Evolutionary conservation across 35 echinoderm and acorn worm species (phyloP).

Genomic region (Acanthaster planci): DNA sequence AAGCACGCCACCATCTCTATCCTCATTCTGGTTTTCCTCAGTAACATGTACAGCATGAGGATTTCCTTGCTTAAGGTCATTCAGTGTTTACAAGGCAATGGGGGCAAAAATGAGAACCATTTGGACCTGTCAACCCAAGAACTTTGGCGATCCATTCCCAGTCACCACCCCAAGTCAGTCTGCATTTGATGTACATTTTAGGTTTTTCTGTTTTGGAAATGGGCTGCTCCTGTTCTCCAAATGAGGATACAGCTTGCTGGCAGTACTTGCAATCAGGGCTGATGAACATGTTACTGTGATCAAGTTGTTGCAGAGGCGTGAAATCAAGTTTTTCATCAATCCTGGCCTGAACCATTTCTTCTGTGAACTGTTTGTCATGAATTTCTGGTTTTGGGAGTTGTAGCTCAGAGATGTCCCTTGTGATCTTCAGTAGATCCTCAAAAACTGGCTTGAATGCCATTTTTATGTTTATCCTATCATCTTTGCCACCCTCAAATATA

Average conservation of each 20-base stretch:
- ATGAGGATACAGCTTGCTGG: neutral
- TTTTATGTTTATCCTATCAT: constrained; percentile 19
- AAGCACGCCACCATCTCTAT: neutral
- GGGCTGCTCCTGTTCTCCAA: neutral
- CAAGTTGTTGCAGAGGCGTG: neutral
- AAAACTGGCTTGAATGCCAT: constrained; percentile 3
- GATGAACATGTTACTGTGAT: neutral
- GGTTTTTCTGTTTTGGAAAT: neutral
- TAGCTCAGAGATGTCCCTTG: constrained; percentile 1
- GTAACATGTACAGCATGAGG: neutral
- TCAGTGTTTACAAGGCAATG: neutral
- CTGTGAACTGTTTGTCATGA: neutral
- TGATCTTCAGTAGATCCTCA: neutral
- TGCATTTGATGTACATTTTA: neutral
- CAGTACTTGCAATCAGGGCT: constrained; percentile 12
- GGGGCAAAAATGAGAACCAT: neutral
- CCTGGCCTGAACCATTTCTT: neutral
- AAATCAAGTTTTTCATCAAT: constrained; percentile 1
- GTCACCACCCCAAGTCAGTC: neutral
- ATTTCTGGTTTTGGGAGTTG: constrained; percentile 7
- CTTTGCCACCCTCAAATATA: constrained; percentile 36
- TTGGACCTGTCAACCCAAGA: constrained; percentile 4
- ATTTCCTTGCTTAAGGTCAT: neutral
- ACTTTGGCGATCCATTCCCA: constrained; percentile 6
- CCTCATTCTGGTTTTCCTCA: neutral